Conservation (phyloP, 2,888 invertebrate genomes). For the Trissolcus brochymenae region DNA sequence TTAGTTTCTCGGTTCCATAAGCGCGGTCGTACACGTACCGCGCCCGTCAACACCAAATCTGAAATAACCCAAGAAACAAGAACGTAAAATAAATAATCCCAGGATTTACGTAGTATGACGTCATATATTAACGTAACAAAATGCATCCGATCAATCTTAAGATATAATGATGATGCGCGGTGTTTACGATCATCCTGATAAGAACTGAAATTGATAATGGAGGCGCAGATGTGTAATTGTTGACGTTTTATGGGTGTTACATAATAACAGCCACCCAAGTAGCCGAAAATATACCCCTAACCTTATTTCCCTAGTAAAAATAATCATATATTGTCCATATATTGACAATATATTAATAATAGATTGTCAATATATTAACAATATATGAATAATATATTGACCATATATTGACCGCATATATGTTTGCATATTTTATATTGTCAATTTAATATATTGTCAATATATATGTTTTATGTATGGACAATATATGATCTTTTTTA, state of each 20-base stretch:
- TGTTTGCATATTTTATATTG: no score
- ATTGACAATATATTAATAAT: no score
- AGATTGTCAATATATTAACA: no score
- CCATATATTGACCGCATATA: no score
- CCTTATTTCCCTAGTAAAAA: no score
- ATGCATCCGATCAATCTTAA: slow-evolving; percentile 37
- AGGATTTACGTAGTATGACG: slow-evolving; percentile 39
- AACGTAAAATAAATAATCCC: slow-evolving; percentile 46
- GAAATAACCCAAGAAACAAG: slow-evolving; percentile 47
- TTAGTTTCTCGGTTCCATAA: slow-evolving; percentile 67
- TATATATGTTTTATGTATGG: no score
- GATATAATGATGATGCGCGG: slow-evolving; percentile 29
- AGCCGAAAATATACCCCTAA: no score
- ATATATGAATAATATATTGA: no score
- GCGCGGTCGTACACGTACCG: slow-evolving; percentile 59
- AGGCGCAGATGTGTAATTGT: slow-evolving; percentile 37
- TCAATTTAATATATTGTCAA: no score
- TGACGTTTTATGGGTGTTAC: slow-evolving; percentile 41
- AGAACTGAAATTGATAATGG: slow-evolving; percentile 44
- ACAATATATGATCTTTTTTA: no score
- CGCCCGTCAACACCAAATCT: slow-evolving; percentile 55
- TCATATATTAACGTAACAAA: slow-evolving; percentile 51
- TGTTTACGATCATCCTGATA: slow-evolving; percentile 44
- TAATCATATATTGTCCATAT: no score
- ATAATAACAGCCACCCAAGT: slow-evolving; percentile 8